Percentiles rank a stretch among this genome's conserved stretches.
These are phyloP conservation scores for Hyles lineata DNA, from an alignment of 2,888 invertebrate species.

Conservation along the genomic window DNA sequence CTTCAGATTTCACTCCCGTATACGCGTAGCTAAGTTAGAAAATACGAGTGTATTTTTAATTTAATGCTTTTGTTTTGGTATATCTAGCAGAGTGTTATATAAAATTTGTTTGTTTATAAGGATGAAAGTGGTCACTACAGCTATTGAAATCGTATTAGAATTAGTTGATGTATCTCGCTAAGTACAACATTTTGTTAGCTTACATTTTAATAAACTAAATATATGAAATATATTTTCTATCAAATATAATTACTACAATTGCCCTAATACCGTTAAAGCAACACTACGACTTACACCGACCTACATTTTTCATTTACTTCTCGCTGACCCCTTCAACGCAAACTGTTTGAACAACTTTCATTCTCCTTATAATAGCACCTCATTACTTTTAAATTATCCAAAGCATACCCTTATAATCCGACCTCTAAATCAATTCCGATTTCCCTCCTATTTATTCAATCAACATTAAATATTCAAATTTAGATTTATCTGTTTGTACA, in stretches of 20 bases:
- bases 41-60: background rate
- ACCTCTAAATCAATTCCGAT: background rate
- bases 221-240: too few species aligned
- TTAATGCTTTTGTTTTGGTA: background rate
- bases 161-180: too few species aligned
- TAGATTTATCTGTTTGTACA: slow-evolving; percentile 47
- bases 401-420: background rate
- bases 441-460: slow-evolving; percentile 27
- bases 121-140: too few species aligned
- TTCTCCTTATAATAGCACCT: background rate
- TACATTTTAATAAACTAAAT: too few species aligned
- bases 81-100: background rate
- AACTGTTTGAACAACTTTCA: background rate
- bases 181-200: too few species aligned
- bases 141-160: too few species aligned
- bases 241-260: too few species aligned
- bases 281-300: background rate
- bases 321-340: background rate
- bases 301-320: background rate
- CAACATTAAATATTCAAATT: slow-evolving; percentile 40
- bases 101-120: too few species aligned
- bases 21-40: background rate
- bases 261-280: too few species aligned
- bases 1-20: background rate
- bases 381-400: slow-evolving; percentile 13